A percentile compares a stretch with the other conserved stretches of the same genome.
Conservation (phyloP, 2,113 vertebrate genomes). For the Gavia stellata region DNA sequence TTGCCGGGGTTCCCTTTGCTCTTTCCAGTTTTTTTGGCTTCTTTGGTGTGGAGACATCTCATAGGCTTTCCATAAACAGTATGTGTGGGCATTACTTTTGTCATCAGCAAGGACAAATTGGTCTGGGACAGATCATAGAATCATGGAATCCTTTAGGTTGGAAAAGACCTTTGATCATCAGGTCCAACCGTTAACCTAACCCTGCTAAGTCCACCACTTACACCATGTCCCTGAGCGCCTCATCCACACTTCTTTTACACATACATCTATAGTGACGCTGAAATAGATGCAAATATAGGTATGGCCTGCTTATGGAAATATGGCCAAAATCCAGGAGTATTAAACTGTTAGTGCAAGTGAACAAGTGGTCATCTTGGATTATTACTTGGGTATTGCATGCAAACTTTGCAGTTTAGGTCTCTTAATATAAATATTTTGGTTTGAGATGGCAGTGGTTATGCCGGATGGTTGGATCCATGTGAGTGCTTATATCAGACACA, state of each 20-base stretch:
- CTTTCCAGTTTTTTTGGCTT: background rate
- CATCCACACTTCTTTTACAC: too few relatives aligned
- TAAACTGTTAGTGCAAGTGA: background rate
- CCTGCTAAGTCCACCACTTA: too few relatives aligned
- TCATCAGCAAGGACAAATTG: background rate
- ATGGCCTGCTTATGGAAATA: background rate
- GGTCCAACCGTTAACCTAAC: too few relatives aligned
- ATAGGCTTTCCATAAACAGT: background rate
- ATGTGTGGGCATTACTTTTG: background rate
- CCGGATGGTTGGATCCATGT: accelerated
- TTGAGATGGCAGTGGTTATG: background rate
- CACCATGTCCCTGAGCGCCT: too few relatives aligned
- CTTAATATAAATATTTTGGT: background rate
- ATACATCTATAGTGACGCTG: background rate
- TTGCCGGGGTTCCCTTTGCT: background rate
- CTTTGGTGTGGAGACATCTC: background rate
- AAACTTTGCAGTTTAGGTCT: background rate
- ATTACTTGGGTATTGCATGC: background rate
- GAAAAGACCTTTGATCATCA: too few relatives aligned
- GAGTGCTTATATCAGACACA: background rate
- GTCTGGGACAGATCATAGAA: background rate
- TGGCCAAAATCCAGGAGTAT: background rate
- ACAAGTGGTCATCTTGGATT: background rate
- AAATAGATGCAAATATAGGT: background rate
- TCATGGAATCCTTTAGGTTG: too few relatives aligned